Percentiles rank a stretch among this genome's conserved stretches.
Conservation (phyloP, 2,113 vertebrate species). For the Pandion haliaetus region DNA sequence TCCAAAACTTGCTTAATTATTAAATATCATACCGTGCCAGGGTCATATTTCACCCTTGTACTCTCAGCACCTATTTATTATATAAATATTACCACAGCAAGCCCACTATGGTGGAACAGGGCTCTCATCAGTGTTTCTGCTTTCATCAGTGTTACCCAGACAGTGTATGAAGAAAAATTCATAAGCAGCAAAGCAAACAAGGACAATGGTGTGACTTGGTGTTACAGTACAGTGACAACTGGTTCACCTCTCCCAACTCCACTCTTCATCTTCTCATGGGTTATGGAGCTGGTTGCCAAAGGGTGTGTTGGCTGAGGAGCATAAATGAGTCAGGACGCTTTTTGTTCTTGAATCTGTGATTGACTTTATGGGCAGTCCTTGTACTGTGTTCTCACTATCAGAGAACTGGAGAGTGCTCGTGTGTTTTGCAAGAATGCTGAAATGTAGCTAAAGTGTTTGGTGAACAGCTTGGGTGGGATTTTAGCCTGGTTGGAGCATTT, state of each 20-base stretch:
- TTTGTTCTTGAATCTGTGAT: neutral
- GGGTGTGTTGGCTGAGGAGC: neutral
- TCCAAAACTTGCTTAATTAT: neutral
- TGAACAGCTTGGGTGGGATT: neutral
- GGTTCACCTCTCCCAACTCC: neutral
- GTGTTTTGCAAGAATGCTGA: neutral
- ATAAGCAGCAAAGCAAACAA: neutral
- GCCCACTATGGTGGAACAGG: neutral
- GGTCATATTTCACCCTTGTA: neutral
- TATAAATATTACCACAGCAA: neutral
- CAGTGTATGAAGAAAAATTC: neutral
- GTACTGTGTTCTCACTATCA: neutral
- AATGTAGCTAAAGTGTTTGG: neutral
- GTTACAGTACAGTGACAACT: neutral
- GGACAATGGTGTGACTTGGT: neutral
- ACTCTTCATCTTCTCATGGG: neutral
- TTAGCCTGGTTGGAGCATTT: neutral
- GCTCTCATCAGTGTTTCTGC: neutral
- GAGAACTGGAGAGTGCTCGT: rapidly evolving
- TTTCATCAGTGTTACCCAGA: neutral
- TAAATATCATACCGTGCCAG: neutral
- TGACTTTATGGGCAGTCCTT: neutral
- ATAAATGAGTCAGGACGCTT: neutral
- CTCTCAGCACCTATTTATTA: neutral
- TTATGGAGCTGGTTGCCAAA: neutral